A percentile compares a stretch with the other conserved stretches of the same genome.
Evolutionary conservation across 92 coral and sea anemone species (phyloP).

Genomic region (Epizoanthus illoricatus): DNA sequence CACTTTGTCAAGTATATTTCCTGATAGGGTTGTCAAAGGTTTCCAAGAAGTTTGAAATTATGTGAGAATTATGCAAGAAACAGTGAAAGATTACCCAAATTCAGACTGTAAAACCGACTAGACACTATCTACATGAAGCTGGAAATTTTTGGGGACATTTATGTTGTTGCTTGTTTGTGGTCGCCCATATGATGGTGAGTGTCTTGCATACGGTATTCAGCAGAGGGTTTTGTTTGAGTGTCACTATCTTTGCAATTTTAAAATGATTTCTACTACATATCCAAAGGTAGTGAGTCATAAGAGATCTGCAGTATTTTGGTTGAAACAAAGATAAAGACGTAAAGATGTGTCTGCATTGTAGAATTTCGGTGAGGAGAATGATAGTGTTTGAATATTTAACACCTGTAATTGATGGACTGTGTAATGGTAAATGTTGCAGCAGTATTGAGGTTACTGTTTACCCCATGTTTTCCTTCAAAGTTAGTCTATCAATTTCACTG

Average conservation of each 20-base stretch:
- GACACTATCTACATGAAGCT: not conserved
- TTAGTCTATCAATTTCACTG: too few relatives aligned
- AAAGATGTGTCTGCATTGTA: too few relatives aligned
- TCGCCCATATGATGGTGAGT: slow-evolving; percentile 16
- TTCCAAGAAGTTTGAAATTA: not conserved
- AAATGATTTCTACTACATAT: not conserved
- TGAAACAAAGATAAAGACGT: not conserved
- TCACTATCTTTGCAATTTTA: slow-evolving; percentile 3
- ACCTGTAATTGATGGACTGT: too few relatives aligned
- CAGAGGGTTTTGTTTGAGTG: slow-evolving; percentile 1
- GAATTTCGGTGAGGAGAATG: too few relatives aligned
- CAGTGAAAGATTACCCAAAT: not conserved
- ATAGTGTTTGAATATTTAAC: too few relatives aligned
- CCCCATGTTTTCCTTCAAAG: too few relatives aligned
- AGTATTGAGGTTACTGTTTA: too few relatives aligned
- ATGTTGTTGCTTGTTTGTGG: slow-evolving; percentile 36
- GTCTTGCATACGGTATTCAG: not conserved
- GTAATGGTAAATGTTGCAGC: too few relatives aligned
- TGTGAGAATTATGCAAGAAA: not conserved
- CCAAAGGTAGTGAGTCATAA: not conserved
- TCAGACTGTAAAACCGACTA: not conserved
- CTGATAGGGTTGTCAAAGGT: slow-evolving; percentile 35
- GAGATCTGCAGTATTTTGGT: not conserved
- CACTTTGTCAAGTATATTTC: slow-evolving; percentile 18
- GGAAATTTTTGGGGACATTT: slow-evolving; percentile 18